These are phyloP conservation scores for Myotis yumanensis DNA, from an alignment of 2,113 vertebrate genomes.

Conservation along the genomic window DNA sequence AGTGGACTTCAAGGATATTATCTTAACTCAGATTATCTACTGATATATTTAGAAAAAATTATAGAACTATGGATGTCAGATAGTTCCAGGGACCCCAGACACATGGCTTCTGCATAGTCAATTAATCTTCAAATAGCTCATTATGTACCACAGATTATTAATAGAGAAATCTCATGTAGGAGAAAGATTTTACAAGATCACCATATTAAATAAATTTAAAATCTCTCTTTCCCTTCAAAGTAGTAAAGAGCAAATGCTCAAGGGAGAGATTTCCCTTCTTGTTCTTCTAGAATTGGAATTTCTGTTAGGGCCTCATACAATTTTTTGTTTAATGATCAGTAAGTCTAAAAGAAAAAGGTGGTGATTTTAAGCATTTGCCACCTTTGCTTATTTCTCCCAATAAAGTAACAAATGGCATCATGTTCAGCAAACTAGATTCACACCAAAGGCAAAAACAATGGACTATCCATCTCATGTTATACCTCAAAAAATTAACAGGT, in stretches of 20 bases:
- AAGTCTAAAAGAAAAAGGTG: background rate
- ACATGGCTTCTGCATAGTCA: constrained; percentile 63
- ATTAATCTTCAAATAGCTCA: constrained; percentile 68
- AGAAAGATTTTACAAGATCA: constrained; percentile 62
- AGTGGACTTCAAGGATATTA: constrained; percentile 39
- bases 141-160: constrained; percentile 43
- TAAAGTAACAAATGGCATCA: background rate
- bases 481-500: background rate
- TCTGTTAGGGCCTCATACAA: background rate
- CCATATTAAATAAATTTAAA: constrained; percentile 58
- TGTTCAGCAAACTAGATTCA: background rate
- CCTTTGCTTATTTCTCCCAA: background rate
- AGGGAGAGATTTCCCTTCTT: background rate
- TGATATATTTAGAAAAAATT: constrained; percentile 63
- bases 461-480: background rate
- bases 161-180: background rate
- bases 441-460: background rate
- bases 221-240: background rate
- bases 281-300: background rate
- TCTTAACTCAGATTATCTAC: constrained; percentile 53
- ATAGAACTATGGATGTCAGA: constrained; percentile 29
- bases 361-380: background rate
- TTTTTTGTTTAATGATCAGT: background rate
- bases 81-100: constrained; percentile 18
- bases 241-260: background rate